Evolutionary conservation across 2,797 vertebrate species (phyloP).

Genomic region (Hippocampus kuda): DNA sequence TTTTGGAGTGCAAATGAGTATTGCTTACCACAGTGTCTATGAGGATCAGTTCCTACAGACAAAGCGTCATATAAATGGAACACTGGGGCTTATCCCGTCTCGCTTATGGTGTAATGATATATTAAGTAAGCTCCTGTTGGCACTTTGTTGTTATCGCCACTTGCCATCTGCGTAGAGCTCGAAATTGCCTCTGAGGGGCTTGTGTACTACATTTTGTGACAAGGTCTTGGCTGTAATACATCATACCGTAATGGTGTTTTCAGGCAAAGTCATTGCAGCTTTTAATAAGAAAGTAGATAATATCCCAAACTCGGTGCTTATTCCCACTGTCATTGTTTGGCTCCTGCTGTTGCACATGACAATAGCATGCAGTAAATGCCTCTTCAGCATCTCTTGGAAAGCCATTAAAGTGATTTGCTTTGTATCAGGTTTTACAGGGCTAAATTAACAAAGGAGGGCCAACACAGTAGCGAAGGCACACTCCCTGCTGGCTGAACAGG

Average conservation of each 20-base stretch:
- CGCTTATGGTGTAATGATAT: conserved; percentile 55
- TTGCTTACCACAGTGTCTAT: conserved; percentile 27
- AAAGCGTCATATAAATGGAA: conserved; percentile 34
- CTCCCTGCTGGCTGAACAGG: conserved; percentile 25
- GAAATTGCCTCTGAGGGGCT: conserved; percentile 44
- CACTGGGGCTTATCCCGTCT: conserved; percentile 36
- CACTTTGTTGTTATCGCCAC: conserved; percentile 51
- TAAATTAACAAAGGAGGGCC: conserved; percentile 18
- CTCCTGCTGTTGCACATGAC: conserved; percentile 15
- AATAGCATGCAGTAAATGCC: conserved; percentile 19
- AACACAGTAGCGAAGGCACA: conserved; percentile 3
- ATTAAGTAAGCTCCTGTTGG: conserved; percentile 55
- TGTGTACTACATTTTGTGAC: conserved; percentile 45
- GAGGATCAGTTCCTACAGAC: conserved; percentile 17
- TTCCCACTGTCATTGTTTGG: conserved; percentile 3
- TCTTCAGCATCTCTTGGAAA: conserved; percentile 28
- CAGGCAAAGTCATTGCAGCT: conserved; percentile 4
- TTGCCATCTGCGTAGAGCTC: conserved; percentile 56
- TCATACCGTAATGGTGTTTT: conserved; percentile 11
- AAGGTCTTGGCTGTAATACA: conserved; percentile 17
- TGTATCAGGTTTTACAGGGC: conserved; percentile 19
- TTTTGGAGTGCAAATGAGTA: conserved; percentile 1
- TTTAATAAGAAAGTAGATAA: neutral
- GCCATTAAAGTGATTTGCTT: conserved; percentile 33
- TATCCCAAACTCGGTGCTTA: neutral